Evolutionary conservation across 2,113 vertebrate genomes (phyloP).

Genomic region (Physeter macrocephalus): DNA sequence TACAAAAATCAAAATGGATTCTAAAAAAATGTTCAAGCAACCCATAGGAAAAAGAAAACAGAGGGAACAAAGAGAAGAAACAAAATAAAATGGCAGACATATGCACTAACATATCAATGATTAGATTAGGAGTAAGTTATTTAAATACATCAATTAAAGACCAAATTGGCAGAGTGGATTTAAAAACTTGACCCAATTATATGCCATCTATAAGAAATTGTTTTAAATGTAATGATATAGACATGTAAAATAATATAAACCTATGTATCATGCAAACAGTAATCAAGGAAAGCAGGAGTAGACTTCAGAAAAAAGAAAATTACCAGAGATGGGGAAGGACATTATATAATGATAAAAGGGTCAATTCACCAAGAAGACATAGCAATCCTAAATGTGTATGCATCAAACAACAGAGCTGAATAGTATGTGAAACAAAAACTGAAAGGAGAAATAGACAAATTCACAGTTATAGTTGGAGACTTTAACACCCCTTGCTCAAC

Average conservation of each 20-base stretch:
- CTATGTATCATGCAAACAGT: not conserved
- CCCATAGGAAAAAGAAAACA: not conserved
- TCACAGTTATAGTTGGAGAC: not conserved
- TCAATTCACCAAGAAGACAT: not conserved
- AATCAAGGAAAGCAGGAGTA: not conserved
- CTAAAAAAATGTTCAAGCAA: not conserved
- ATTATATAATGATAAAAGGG: not conserved
- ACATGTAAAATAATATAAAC: not conserved
- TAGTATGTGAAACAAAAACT: not conserved
- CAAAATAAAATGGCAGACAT: not conserved
- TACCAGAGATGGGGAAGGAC: not conserved
- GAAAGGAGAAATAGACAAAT: not conserved
- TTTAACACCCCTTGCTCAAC: not conserved
- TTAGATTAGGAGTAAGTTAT: not conserved
- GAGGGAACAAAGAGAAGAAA: not conserved
- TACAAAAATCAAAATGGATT: not conserved
- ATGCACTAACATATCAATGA: not conserved
- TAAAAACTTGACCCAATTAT: not conserved
- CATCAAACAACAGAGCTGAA: not conserved
- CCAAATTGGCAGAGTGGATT: not conserved
- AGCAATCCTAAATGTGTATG: not conserved
- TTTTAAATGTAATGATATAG: not conserved
- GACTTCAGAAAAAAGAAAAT: not conserved
- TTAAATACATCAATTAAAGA: not conserved
- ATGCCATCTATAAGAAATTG: not conserved